Evolutionary conservation across 2,113 vertebrate genomes (phyloP).

Genomic region (Brachyhypopomus occidentalis): DNA sequence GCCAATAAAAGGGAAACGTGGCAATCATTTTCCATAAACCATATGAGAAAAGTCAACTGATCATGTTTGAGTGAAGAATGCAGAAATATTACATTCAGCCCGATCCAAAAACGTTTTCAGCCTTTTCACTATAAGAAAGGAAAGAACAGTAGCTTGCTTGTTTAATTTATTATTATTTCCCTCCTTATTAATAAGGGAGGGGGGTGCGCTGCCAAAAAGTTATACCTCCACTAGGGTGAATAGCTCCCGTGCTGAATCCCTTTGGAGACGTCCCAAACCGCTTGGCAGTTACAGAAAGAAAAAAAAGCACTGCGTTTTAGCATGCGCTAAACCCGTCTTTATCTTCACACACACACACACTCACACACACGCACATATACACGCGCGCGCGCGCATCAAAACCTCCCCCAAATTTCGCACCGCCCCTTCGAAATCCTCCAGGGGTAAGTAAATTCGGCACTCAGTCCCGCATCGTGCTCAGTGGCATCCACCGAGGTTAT

Average conservation of each 20-base stretch:
- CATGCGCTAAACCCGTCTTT: slow-evolving; percentile 56
- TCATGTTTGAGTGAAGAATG: background rate
- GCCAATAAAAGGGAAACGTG: too few relatives aligned
- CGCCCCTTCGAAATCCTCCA: slow-evolving; percentile 59
- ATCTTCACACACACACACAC: slow-evolving; percentile 48
- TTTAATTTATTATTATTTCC: too few relatives aligned
- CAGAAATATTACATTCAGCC: background rate
- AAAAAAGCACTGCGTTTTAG: slow-evolving; percentile 19
- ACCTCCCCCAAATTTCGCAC: slow-evolving; percentile 57
- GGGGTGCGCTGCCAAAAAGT: slow-evolving; percentile 64
- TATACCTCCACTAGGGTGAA: slow-evolving; percentile 61
- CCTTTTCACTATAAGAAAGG: too few relatives aligned
- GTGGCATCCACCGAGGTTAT: slow-evolving; percentile 39
- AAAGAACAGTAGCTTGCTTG: too few relatives aligned
- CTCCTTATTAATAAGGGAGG: slow-evolving; percentile 1
- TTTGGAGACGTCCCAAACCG: slow-evolving; percentile 60
- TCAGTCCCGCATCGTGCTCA: slow-evolving; percentile 50
- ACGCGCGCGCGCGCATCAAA: slow-evolving; percentile 46
- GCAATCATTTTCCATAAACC: too few relatives aligned
- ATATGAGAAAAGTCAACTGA: too few relatives aligned
- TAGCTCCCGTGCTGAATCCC: slow-evolving; percentile 71
- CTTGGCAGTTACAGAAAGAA: slow-evolving; percentile 33
- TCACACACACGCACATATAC: slow-evolving; percentile 30
- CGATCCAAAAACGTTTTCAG: background rate
- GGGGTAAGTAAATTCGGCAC: slow-evolving; percentile 58